Conservation (phyloP, 2,797 vertebrate species). For the Nyctibius grandis region DNA sequence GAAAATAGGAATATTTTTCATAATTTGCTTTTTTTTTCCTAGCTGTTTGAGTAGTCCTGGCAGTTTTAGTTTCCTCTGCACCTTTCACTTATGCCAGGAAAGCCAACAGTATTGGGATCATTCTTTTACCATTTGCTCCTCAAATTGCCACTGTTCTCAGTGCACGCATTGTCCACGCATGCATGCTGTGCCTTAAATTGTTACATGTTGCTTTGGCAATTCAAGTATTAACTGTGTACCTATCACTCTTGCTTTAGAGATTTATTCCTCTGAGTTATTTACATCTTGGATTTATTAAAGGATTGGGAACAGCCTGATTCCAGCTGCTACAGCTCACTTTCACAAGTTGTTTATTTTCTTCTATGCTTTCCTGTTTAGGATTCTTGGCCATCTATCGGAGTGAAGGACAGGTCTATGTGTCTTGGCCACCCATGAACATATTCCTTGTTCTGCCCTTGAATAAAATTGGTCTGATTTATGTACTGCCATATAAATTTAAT, state of each 20-base stretch:
- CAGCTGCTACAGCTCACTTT: slow-evolving; percentile 24
- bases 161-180: neutral
- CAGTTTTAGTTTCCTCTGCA: neutral
- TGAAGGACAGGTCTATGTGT: neutral
- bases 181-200: neutral
- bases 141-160: neutral
- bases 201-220: neutral
- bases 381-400: neutral
- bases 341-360: slow-evolving; percentile 27
- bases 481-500: neutral
- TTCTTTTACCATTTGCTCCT: neutral
- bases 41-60: neutral
- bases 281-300: slow-evolving; percentile 5
- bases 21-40: neutral
- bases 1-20: neutral
- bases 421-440: slow-evolving; percentile 18
- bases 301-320: neutral
- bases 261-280: slow-evolving; percentile 7
- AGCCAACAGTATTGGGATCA: neutral
- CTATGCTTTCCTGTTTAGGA: neutral
- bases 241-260: neutral
- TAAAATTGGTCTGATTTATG: neutral
- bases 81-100: neutral
- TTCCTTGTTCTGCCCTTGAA: neutral
- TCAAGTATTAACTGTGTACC: neutral